phyloP scores from a whole-genome alignment of 1,140 invertebrate species.

The Latrodectus geometricus region DNA sequence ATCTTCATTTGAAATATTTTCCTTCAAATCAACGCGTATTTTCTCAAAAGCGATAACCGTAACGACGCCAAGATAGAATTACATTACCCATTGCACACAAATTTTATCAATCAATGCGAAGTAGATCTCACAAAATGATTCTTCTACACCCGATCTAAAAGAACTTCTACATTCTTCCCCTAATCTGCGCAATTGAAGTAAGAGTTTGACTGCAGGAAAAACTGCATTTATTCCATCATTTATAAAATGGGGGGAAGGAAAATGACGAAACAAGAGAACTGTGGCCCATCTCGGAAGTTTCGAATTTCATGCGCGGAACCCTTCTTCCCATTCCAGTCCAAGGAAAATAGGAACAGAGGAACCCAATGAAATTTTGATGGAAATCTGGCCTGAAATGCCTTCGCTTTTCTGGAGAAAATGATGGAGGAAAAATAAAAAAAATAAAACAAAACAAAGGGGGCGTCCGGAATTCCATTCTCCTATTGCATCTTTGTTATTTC shows the following conservation, averaged over 20 bases:
- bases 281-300: not conserved
- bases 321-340: not conserved
- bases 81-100: too few species aligned
- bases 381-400: slow-evolving; percentile 17
- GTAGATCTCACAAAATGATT: too few species aligned
- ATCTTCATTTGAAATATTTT: too few species aligned
- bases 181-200: slow-evolving; percentile 6
- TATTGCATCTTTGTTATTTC: slow-evolving; percentile 50
- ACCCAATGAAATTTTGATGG: slow-evolving; percentile 56
- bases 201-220: slow-evolving; percentile 17
- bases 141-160: too few species aligned
- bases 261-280: not conserved
- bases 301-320: slow-evolving; percentile 6
- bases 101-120: too few species aligned
- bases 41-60: too few species aligned
- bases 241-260: slow-evolving; percentile 8
- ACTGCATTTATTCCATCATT: slow-evolving; percentile 32
- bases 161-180: too few species aligned
- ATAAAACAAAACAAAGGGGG: slow-evolving; percentile 13
- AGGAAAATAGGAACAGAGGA: slow-evolving; percentile 22
- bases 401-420: slow-evolving; percentile 7
- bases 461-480: slow-evolving; percentile 47
- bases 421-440: not conserved
- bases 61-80: too few species aligned
- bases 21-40: too few species aligned